A percentile compares a stretch with the other conserved stretches of the same genome.
These are phyloP conservation scores for Anadara kagoshimensis DNA, from an alignment of 1,140 invertebrate genomes.

Conservation along the genomic window DNA sequence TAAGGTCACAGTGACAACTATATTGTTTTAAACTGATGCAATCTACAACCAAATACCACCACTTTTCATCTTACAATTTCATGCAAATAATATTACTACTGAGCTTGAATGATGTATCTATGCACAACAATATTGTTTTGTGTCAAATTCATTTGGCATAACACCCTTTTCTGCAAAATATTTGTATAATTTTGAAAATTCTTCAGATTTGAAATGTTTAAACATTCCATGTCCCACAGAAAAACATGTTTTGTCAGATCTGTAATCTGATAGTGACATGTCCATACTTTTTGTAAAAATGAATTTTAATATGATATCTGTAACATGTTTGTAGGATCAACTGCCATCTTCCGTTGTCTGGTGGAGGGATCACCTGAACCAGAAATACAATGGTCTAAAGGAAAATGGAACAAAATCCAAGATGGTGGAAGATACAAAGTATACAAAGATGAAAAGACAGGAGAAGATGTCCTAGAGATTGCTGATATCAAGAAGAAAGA, in stretches of 20 bases:
- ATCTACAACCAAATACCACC: neutral
- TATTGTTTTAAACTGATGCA: neutral
- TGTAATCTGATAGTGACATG: neutral
- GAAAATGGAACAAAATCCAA: constrained; percentile 71
- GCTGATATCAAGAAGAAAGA: constrained; percentile 66
- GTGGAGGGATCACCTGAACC: constrained; percentile 69
- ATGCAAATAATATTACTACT: neutral
- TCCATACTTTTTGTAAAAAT: neutral
- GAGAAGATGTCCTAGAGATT: constrained; percentile 69
- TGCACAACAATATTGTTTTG: neutral
- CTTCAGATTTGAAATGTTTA: neutral
- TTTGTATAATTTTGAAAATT: too few species aligned
- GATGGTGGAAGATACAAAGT: constrained; percentile 60
- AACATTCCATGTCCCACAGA: neutral
- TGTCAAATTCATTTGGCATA: neutral
- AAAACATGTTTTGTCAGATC: neutral
- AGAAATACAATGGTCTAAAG: constrained; percentile 71
- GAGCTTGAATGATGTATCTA: neutral
- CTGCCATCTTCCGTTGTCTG: constrained; percentile 67
- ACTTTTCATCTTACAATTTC: neutral
- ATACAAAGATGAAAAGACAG: constrained; percentile 66
- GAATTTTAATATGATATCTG: neutral
- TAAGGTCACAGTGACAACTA: constrained; percentile 28
- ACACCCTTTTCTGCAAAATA: too few species aligned
- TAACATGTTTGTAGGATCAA: constrained; percentile 49